These are phyloP conservation scores for Brachyrhaphis roseni DNA, from an alignment of 2,797 vertebrate species.

Conservation along the genomic window DNA sequence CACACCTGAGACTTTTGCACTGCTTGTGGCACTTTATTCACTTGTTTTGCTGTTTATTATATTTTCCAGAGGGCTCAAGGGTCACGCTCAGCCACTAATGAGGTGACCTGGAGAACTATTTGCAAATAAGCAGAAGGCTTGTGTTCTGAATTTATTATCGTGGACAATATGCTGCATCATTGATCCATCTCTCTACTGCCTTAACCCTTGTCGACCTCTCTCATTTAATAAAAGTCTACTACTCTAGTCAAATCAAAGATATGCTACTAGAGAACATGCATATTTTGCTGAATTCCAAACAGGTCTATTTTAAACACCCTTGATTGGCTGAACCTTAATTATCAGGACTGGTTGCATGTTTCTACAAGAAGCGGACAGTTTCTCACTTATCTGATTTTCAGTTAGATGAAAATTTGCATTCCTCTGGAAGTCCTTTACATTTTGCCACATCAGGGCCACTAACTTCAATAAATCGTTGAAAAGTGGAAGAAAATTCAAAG, in stretches of 20 bases:
- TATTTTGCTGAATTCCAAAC: constrained; percentile 55
- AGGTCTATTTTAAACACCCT: constrained; percentile 38
- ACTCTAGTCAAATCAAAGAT: constrained; percentile 53
- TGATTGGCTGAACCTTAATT: constrained; percentile 40
- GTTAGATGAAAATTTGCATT: neutral
- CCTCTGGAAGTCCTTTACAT: neutral
- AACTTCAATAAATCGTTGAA: neutral
- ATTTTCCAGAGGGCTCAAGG: constrained; percentile 32
- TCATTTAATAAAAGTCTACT: constrained; percentile 60
- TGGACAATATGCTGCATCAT: constrained; percentile 46
- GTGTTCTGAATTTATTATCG: constrained; percentile 23
- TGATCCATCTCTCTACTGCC: constrained; percentile 25
- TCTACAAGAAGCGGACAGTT: neutral
- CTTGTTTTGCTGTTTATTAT: constrained; percentile 2
- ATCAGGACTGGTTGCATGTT: constrained; percentile 4
- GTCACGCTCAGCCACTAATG: constrained; percentile 42
- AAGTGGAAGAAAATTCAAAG: neutral
- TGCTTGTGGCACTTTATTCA: constrained; percentile 12
- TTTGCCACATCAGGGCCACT: neutral
- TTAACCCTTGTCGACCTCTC: constrained; percentile 5
- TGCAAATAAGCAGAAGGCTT: constrained; percentile 7
- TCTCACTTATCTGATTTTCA: neutral
- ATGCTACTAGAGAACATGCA: constrained; percentile 41
- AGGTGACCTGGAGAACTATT: constrained; percentile 46
- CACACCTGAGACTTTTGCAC: constrained; percentile 30